These are phyloP conservation scores for Strigamia crassipes DNA, from an alignment of 2,888 invertebrate genomes.

Conservation along the genomic window DNA sequence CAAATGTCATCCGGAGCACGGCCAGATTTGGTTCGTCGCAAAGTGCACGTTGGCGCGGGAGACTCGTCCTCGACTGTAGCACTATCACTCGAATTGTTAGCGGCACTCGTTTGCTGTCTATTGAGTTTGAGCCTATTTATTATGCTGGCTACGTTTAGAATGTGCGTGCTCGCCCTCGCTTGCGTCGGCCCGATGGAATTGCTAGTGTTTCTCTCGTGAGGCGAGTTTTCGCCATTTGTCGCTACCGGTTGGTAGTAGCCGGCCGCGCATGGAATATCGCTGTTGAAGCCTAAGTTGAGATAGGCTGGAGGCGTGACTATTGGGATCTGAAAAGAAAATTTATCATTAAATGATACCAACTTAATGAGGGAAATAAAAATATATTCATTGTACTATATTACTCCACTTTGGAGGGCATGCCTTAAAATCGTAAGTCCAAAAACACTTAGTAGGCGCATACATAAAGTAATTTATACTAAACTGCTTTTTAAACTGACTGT, in stretches of 20 bases:
- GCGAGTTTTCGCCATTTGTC: not conserved
- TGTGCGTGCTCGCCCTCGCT: not conserved
- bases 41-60: conserved; percentile 11
- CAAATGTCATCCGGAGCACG: conserved; percentile 15
- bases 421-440: too few species aligned
- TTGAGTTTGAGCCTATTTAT: conserved; percentile 24
- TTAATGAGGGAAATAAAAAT: too few species aligned
- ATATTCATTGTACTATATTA: too few species aligned
- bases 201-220: not conserved
- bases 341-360: not conserved
- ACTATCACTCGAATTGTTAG: conserved; percentile 11
- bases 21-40: conserved; percentile 45
- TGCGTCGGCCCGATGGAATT: not conserved
- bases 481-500: too few species aligned
- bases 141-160: conserved; percentile 17
- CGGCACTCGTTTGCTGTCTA: not conserved
- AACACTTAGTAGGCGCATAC: too few species aligned
- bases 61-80: not conserved
- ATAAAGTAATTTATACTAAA: too few species aligned
- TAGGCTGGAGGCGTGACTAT: conserved; percentile 27
- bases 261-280: not conserved
- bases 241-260: not conserved
- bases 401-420: too few species aligned
- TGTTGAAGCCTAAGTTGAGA: conserved; percentile 35
- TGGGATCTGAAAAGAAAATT: not conserved